Evolutionary conservation across 2,888 invertebrate species (phyloP).

Genomic region (Leucophora obtusa): DNA sequence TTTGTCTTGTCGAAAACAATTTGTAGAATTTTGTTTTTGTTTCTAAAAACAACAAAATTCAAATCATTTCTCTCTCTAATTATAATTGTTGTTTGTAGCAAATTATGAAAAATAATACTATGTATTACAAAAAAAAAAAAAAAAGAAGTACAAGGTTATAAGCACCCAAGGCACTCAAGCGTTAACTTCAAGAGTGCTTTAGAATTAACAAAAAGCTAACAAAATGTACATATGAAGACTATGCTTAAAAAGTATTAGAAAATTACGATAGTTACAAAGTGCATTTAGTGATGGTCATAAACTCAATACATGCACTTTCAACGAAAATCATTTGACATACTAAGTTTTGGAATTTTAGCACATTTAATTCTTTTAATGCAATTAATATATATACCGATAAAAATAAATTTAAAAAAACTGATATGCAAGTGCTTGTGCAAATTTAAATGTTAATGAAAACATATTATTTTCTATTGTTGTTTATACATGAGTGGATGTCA

Average conservation of each 20-base stretch:
- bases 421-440: no score
- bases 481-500: no score
- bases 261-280: no score
- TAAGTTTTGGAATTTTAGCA: no score
- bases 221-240: conserved; percentile 41
- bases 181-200: conserved; percentile 61
- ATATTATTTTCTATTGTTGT: no score
- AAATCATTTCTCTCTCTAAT: conserved; percentile 38
- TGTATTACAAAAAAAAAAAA: neutral
- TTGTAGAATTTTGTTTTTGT: conserved; percentile 26
- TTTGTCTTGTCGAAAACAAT: conserved; percentile 33
- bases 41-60: conserved; percentile 19
- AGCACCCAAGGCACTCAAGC: conserved; percentile 61
- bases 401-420: no score
- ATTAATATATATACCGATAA: no score
- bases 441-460: no score
- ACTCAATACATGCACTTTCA: no score
- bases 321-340: no score
- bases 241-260: neutral
- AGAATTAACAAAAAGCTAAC: conserved; percentile 55
- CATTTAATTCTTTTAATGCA: no score
- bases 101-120: conserved; percentile 46
- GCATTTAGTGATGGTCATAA: no score
- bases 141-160: conserved; percentile 62
- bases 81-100: conserved; percentile 54